A percentile compares a stretch with the other conserved stretches of the same genome.
Evolutionary conservation across 2,113 vertebrate genomes (phyloP).

Genomic region (Perca flavescens): DNA sequence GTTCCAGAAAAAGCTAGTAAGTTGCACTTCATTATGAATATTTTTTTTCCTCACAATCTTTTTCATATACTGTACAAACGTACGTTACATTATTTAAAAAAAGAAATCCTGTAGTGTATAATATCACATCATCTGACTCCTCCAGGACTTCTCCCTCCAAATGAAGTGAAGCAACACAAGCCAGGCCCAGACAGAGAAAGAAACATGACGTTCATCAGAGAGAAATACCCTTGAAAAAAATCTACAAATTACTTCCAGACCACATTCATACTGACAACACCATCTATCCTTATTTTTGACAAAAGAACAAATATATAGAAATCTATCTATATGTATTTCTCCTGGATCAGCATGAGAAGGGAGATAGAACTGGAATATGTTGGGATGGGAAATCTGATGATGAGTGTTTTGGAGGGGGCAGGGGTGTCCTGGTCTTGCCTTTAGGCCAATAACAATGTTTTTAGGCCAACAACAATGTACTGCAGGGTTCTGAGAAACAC

Average conservation of each 20-base stretch:
- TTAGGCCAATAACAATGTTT: conserved; percentile 54
- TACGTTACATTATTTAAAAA: no score
- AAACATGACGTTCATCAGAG: conserved; percentile 9
- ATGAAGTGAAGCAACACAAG: not conserved
- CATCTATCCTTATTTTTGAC: conserved; percentile 12
- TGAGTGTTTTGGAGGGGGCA: not conserved
- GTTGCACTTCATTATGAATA: no score
- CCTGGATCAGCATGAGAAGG: conserved; percentile 27
- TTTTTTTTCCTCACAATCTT: no score
- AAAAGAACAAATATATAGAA: conserved; percentile 47
- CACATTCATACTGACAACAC: conserved; percentile 10
- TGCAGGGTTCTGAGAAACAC: conserved; percentile 21
- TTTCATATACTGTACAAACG: no score
- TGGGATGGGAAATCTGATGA: conserved; percentile 20
- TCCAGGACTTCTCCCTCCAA: not conserved
- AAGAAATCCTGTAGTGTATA: no score
- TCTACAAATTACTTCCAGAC: conserved; percentile 59
- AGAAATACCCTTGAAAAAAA: conserved; percentile 29
- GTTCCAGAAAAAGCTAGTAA: no score
- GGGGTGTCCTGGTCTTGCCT: conserved; percentile 26
- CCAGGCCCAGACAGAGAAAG: not conserved
- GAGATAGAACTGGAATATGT: not conserved
- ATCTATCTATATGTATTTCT: conserved; percentile 21
- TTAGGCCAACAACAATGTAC: conserved; percentile 55
- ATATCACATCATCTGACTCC: conserved; percentile 21